These are phyloP conservation scores for Hippasteria phrygiana DNA, from an alignment of 53 echinoderm and acorn worm species.

Conservation along the genomic window DNA sequence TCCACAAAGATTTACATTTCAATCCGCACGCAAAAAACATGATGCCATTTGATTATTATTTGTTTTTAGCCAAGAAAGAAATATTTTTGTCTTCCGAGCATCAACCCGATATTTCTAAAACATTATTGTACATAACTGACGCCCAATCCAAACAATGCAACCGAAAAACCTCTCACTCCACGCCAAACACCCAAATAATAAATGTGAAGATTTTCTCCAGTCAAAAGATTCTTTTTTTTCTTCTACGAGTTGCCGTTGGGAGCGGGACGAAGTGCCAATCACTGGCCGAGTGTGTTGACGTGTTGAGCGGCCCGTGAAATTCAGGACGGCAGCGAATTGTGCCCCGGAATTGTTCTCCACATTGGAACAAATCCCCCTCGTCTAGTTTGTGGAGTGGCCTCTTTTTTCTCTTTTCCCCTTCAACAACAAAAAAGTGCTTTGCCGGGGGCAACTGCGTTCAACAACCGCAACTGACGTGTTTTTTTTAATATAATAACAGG, in stretches of 20 bases:
- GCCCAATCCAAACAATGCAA: no score
- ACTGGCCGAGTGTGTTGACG: slow-evolving; percentile 66
- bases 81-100: no score
- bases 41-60: no score
- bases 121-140: no score
- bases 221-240: not conserved
- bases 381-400: slow-evolving; percentile 16
- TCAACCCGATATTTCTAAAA: no score
- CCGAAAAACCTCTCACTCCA: no score
- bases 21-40: no score
- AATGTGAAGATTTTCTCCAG: not conserved
- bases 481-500: slow-evolving; percentile 15
- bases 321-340: slow-evolving; percentile 38
- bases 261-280: slow-evolving; percentile 64
- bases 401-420: slow-evolving; percentile 3
- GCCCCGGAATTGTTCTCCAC: slow-evolving; percentile 45
- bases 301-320: slow-evolving; percentile 76
- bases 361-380: slow-evolving; percentile 52
- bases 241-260: slow-evolving; percentile 30
- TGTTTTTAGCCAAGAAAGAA: no score
- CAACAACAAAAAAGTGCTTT: slow-evolving; percentile 56
- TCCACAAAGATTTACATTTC: no score
- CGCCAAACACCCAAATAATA: not conserved
- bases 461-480: slow-evolving; percentile 37
- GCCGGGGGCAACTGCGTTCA: slow-evolving; percentile 53